Percentiles rank a stretch among this genome's conserved stretches.
Conservation (phyloP, 2,113 vertebrate species). For the Microcebus jonahi region DNA sequence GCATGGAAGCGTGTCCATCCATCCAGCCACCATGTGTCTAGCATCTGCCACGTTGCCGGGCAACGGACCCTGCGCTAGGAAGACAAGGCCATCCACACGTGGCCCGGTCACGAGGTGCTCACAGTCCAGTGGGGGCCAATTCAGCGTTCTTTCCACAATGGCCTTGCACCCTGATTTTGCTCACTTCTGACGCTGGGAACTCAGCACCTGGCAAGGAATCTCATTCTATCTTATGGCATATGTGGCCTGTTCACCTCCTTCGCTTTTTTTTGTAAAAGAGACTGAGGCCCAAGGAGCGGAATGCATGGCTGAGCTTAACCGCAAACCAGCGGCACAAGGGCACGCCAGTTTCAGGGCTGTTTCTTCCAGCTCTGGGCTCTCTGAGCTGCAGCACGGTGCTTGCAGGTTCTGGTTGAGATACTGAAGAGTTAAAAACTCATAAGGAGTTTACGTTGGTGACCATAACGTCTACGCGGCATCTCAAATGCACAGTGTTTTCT, state of each 20-base stretch:
- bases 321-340: too few species aligned
- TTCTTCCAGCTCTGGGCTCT: neutral
- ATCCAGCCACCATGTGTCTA: neutral
- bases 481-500: neutral
- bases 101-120: neutral
- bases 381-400: accelerated
- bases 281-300: neutral
- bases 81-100: neutral
- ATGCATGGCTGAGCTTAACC: neutral
- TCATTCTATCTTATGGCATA: neutral
- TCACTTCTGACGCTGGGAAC: neutral
- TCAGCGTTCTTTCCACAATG: neutral
- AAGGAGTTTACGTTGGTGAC: neutral
- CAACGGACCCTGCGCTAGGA: neutral
- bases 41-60: neutral
- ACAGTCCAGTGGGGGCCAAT: neutral
- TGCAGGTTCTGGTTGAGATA: too few species aligned
- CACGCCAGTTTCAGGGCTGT: neutral
- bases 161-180: neutral
- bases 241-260: neutral
- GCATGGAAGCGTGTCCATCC: too few species aligned
- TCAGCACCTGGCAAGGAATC: neutral
- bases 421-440: neutral
- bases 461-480: neutral
- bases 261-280: neutral